phyloP scores from a whole-genome alignment of 2,888 invertebrate species.

The Pristionchus exspectatus region DNA sequence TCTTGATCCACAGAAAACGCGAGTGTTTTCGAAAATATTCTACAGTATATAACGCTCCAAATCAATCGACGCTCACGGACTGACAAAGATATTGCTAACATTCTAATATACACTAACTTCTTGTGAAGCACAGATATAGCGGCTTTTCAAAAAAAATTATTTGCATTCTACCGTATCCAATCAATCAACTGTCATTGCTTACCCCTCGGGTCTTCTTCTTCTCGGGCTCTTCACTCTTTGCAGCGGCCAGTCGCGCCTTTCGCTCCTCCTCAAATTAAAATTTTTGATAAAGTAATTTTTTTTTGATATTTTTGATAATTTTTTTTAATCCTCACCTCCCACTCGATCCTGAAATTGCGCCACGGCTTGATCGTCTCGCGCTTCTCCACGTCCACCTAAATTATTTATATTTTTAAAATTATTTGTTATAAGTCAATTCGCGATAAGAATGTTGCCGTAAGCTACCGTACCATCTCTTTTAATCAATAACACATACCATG shows the following conservation, averaged over 20 bases:
- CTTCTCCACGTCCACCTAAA: slow-evolving; percentile 32
- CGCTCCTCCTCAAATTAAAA: slow-evolving; percentile 37
- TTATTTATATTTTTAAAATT: background rate
- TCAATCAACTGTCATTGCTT: background rate
- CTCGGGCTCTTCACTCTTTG: slow-evolving; percentile 45
- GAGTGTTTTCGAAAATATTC: too few species aligned
- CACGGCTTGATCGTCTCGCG: background rate
- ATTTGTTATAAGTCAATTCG: too few species aligned
- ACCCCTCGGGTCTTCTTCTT: slow-evolving; percentile 55
- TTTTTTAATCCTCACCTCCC: background rate
- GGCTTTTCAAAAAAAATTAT: background rate
- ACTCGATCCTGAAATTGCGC: slow-evolving; percentile 52
- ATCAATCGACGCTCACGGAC: too few species aligned
- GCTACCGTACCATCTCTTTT: background rate
- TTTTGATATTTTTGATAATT: background rate
- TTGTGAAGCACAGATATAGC: too few species aligned
- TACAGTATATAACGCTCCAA: too few species aligned
- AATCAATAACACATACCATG: background rate
- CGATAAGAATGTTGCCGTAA: background rate
- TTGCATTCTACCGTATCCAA: background rate
- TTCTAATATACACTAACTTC: too few species aligned
- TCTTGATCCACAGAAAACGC: too few species aligned
- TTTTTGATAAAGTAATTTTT: too few species aligned
- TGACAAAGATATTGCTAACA: too few species aligned
- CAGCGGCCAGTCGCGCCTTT: slow-evolving; percentile 47